phyloP scores from a whole-genome alignment of 2,888 invertebrate genomes.

The Anodontia alba region DNA sequence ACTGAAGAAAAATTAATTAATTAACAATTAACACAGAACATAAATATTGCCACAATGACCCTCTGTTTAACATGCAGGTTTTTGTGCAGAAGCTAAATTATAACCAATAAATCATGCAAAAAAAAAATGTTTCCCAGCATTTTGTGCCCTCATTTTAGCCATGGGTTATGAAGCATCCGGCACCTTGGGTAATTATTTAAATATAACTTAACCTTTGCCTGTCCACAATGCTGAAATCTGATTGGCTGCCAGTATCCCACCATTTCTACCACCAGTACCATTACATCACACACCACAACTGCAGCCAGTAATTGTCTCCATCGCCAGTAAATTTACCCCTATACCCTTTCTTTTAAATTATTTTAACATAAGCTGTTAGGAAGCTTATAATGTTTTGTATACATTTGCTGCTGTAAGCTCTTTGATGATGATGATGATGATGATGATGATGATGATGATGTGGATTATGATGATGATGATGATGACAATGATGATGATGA shows the following conservation, averaged over 20 bases:
- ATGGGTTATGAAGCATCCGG: conserved; percentile 1
- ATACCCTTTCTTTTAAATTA: too few relatives aligned
- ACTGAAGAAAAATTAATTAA: background rate
- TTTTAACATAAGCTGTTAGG: background rate
- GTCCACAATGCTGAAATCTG: conserved; percentile 48
- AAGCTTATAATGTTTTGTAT: background rate
- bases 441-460: background rate
- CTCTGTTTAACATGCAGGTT: conserved; percentile 10
- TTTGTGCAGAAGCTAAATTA: background rate
- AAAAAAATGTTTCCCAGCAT: background rate
- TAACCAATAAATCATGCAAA: background rate
- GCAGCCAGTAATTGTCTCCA: background rate
- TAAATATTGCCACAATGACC: conserved; percentile 5
- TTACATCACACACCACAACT: background rate
- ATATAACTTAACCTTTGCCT: conserved; percentile 61
- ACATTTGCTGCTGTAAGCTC: background rate
- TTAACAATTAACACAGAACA: background rate
- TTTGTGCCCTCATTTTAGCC: conserved; percentile 1
- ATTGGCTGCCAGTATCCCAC: background rate
- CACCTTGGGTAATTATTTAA: conserved; percentile 22
- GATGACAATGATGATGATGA: background rate
- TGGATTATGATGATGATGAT: background rate
- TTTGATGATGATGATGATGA: background rate
- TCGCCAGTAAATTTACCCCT: background rate
- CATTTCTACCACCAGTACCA: background rate